Evolutionary conservation across 2,797 vertebrate genomes (phyloP).

Genomic region (Vultur gryphus): DNA sequence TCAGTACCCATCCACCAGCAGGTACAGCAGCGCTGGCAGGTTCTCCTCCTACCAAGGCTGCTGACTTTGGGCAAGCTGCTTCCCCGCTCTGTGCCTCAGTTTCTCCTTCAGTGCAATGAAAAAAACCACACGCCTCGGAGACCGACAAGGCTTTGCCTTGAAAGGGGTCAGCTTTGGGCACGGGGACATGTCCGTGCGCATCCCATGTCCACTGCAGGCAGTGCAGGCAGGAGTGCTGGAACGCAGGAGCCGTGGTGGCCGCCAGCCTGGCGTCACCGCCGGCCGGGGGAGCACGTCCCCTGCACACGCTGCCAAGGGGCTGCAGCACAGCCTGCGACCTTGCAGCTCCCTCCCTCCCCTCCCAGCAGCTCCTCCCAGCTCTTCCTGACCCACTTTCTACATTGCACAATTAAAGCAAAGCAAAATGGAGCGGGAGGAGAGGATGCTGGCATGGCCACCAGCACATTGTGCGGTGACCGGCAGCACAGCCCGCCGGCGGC

Average conservation of each 20-base stretch:
- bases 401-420: neutral
- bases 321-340: neutral
- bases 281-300: rapidly evolving
- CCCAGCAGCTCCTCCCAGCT: neutral
- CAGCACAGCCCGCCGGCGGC: neutral
- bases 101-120: neutral
- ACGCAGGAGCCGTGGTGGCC: neutral
- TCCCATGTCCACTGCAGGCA: rapidly evolving
- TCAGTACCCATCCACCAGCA: neutral
- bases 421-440: neutral
- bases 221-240: neutral
- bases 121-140: rapidly evolving
- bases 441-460: rapidly evolving
- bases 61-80: neutral
- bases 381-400: neutral
- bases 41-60: neutral
- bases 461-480: rapidly evolving
- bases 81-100: neutral
- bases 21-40: rapidly evolving
- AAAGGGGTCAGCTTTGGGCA: neutral
- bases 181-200: rapidly evolving
- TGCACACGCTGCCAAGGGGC: rapidly evolving
- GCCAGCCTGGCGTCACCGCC: rapidly evolving
- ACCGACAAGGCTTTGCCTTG: neutral
- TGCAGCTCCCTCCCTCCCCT: neutral